Percentiles rank a stretch among this genome's conserved stretches.
These are phyloP conservation scores for Oryzias woworae DNA, from an alignment of 2,113 vertebrate species.

Conservation along the genomic window DNA sequence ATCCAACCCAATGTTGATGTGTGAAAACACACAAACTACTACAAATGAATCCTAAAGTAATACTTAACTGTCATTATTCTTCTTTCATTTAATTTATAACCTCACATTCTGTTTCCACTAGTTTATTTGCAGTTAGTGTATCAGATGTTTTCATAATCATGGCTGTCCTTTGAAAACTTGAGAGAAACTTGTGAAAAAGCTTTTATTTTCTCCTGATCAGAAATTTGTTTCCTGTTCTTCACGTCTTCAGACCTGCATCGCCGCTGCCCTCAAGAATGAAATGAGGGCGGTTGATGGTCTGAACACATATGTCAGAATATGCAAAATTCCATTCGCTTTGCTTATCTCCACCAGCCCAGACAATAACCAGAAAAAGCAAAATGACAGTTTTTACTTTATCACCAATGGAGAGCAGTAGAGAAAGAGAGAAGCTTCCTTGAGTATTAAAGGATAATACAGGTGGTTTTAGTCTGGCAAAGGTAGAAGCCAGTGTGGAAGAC, in stretches of 20 bases:
- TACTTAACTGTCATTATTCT: too few relatives aligned
- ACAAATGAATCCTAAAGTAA: too few relatives aligned
- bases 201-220: neutral
- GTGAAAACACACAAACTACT: neutral
- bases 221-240: neutral
- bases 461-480: too few relatives aligned
- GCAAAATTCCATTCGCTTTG: neutral
- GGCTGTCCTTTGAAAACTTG: constrained; percentile 25
- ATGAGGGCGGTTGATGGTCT: neutral
- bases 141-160: constrained; percentile 27
- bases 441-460: too few relatives aligned
- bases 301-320: neutral
- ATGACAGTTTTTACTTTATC: constrained; percentile 19
- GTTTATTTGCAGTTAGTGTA: neutral
- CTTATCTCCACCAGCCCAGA: constrained; percentile 40
- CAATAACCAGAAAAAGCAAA: constrained; percentile 24
- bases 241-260: constrained; percentile 5
- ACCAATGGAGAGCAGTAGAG: constrained; percentile 9
- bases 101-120: neutral
- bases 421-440: neutral
- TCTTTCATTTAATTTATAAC: too few relatives aligned
- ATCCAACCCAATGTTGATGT: neutral
- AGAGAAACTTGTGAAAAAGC: neutral
- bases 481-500: too few relatives aligned
- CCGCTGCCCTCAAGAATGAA: constrained; percentile 15